Base-by-base conservation (phyloP, 64 coral and sea anemone species). In the Astreopora myriophthalma region DNA sequence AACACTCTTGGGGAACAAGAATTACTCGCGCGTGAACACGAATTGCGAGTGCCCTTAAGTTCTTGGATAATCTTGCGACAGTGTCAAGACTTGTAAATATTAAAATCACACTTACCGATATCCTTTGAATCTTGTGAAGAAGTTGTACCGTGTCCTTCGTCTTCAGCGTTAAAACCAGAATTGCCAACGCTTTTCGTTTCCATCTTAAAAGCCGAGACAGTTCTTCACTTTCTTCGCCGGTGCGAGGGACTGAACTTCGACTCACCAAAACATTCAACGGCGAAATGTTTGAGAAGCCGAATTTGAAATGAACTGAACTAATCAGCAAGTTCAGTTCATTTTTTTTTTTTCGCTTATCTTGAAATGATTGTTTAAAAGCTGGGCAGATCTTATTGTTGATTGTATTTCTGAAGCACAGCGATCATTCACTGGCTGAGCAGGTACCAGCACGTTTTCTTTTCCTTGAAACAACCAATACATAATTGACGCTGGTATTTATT, bases 371-470 rank as follows among this genome's bases (percentile, higher is more conserved):
- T 2, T 48, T 48, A 2, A 48, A 51, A 2, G 24, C 12, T 76
- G 42, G 27, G 10, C 25, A 29, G 30, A 2, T 78, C 75, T n/a
- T 30, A 60, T 35, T 31, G 28, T 32, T 62, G 22, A 11, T 64
- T 0, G 32, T 11, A 39, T 63, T 22, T 34, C 0, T 14, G 13
- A 83, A 80, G 25, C 38, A 17, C 31, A 83, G 55, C 33, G 8
- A 58, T 55, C 12, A 64, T n/a, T 83, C 51, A 55, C 51, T 65
- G 7, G 17, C 23, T 3, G 32, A 65, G 79, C 79, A 37, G 79
- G 79, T 83, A 83, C 79, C 79, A 25, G 79, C 32, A 60, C 36
- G 33, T 83, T 60, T 33, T 60, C 6, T 40, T 8, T 48, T 28
- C 14, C 24, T 64, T 26, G 24, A 24, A 32, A 30, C 44, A 79